Conservation (phyloP, 2,797 vertebrate genomes). For the Characodon lateralis region DNA sequence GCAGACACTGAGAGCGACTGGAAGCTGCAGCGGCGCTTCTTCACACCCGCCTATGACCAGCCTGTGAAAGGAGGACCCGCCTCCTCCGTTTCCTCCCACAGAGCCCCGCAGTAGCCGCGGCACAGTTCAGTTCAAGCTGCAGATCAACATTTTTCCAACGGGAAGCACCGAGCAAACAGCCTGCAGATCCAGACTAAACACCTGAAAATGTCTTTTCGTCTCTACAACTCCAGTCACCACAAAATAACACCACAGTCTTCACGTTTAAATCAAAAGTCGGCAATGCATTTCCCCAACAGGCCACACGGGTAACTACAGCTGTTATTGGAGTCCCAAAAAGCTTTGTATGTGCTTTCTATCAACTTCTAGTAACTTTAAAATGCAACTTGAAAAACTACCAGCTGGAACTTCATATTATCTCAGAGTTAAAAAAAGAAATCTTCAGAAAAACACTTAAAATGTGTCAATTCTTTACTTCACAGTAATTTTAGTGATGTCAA, state of each 20-base stretch:
- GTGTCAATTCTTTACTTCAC: background rate
- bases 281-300: background rate
- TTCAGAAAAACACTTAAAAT: background rate
- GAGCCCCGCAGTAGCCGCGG: constrained; percentile 8
- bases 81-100: constrained; percentile 52
- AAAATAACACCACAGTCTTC: background rate
- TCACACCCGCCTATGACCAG: constrained; percentile 7
- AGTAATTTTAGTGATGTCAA: background rate
- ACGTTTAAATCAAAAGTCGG: background rate
- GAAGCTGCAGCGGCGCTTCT: constrained; percentile 37
- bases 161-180: background rate
- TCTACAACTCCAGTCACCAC: background rate
- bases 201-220: too few relatives aligned
- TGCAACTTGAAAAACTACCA: too few relatives aligned
- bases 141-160: background rate
- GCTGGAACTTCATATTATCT: too few relatives aligned
- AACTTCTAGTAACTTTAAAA: background rate
- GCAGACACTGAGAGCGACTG: background rate
- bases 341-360: background rate
- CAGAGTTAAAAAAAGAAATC: too few relatives aligned
- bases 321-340: background rate
- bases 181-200: background rate
- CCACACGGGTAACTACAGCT: background rate
- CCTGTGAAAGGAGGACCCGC: constrained; percentile 34
- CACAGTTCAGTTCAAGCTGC: background rate